phyloP scores from a whole-genome alignment of 1,140 invertebrate species.

The Sinonovacula constricta region DNA sequence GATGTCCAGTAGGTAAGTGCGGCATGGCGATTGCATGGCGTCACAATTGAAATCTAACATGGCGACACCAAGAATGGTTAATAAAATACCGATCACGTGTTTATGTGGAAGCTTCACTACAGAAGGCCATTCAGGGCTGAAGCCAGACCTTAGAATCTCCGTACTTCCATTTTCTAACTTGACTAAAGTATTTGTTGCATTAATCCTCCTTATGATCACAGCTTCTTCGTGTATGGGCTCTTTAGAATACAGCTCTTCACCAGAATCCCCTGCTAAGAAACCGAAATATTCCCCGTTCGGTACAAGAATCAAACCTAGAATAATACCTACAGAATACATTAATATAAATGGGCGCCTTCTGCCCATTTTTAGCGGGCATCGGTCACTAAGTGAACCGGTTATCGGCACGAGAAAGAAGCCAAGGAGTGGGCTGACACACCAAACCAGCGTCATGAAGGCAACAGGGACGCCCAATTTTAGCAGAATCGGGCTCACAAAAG shows the following conservation, averaged over 20 bases:
- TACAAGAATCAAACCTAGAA: slow-evolving; percentile 81
- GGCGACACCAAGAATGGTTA: slow-evolving; percentile 95
- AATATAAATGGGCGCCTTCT: slow-evolving; percentile 94
- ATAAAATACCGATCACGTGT: slow-evolving; percentile 82
- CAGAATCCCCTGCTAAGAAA: slow-evolving; percentile 86
- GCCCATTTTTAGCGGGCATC: slow-evolving; percentile 89
- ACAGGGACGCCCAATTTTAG: slow-evolving; percentile 95
- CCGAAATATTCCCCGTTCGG: slow-evolving; percentile 94
- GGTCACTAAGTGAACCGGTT: slow-evolving; percentile 94
- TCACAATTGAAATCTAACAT: slow-evolving; percentile 97
- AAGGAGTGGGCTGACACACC: slow-evolving; percentile 86
- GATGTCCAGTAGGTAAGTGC: slow-evolving; percentile 95
- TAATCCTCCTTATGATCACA: slow-evolving; percentile 20
- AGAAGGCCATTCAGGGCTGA: slow-evolving; percentile 40
- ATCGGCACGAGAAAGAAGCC: slow-evolving; percentile 96
- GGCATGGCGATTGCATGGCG: slow-evolving; percentile 93
- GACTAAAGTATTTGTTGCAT: slow-evolving; percentile 30
- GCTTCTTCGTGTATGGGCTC: not conserved
- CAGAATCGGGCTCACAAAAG: slow-evolving; percentile 96
- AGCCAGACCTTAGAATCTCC: slow-evolving; percentile 23
- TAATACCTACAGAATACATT: slow-evolving; percentile 91
- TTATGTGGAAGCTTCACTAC: slow-evolving; percentile 43
- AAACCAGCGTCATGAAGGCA: slow-evolving; percentile 95
- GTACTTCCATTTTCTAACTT: slow-evolving; percentile 35
- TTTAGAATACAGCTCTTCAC: not conserved